These are phyloP conservation scores for Dicyrtoma fusca DNA, from an alignment of 2,888 invertebrate species.

Conservation along the genomic window DNA sequence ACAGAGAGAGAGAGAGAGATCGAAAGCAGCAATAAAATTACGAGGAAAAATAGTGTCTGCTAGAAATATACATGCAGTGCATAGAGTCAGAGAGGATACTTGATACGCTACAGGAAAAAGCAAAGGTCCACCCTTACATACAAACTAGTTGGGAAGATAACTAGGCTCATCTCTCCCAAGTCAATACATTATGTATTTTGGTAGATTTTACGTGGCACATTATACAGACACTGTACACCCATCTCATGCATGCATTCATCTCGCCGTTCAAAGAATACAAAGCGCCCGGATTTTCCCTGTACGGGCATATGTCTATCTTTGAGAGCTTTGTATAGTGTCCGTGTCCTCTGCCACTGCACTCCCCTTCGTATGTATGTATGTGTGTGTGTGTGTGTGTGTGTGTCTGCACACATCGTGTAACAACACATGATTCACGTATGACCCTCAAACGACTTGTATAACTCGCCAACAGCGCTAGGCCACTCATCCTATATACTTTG, in stretches of 20 bases:
- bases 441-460: too few species aligned
- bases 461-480: too few species aligned
- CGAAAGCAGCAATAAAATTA: conserved; percentile 4
- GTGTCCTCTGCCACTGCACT: neutral
- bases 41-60: neutral
- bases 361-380: neutral
- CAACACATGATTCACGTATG: too few species aligned
- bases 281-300: too few species aligned
- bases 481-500: too few species aligned
- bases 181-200: conserved; percentile 3
- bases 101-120: too few species aligned
- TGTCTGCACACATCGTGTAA: too few species aligned
- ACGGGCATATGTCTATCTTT: too few species aligned
- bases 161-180: conserved; percentile 2
- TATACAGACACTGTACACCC: neutral
- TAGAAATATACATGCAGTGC: too few species aligned
- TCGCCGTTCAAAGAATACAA: neutral
- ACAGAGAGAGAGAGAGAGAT: neutral
- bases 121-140: neutral
- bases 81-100: too few species aligned
- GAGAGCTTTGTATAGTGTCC: too few species aligned
- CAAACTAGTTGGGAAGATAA: conserved; percentile 5
- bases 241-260: conserved; percentile 28
- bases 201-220: neutral
- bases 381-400: too few species aligned